phyloP scores from a whole-genome alignment of 2,797 vertebrate genomes.

The Martes flavigula region DNA sequence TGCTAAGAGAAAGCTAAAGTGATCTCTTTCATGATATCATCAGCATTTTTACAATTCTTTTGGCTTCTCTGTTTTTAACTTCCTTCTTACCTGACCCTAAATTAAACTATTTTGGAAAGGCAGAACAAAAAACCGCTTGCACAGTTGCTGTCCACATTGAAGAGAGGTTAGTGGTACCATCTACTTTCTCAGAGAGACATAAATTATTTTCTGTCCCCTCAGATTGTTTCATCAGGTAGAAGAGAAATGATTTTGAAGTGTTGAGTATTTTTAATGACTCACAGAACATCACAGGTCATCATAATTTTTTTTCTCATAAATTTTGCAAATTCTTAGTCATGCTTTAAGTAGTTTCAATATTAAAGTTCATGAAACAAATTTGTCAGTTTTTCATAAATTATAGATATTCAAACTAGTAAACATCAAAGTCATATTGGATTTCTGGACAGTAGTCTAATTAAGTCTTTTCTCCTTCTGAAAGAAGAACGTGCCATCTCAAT shows the following conservation, averaged over 20 bases:
- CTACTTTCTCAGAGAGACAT: neutral
- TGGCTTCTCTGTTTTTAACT: conserved; percentile 59
- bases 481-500: neutral
- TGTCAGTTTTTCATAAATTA: conserved; percentile 41
- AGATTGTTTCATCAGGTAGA: neutral
- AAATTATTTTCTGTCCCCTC: neutral
- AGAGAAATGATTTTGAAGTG: neutral
- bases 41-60: neutral
- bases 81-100: conserved; percentile 10
- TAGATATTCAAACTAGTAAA: conserved; percentile 8
- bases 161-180: neutral
- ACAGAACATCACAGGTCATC: neutral
- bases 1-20: conserved; percentile 67
- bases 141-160: neutral
- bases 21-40: conserved; percentile 68
- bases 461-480: neutral
- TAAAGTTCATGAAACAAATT: neutral
- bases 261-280: neutral
- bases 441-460: neutral
- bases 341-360: neutral
- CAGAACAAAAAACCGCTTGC: neutral
- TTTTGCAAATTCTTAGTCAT: neutral
- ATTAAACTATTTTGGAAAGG: conserved; percentile 16
- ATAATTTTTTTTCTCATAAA: conserved; percentile 28
- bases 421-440: neutral